Conservation (phyloP, 2,113 vertebrate genomes). For the Syngnathus floridae region DNA sequence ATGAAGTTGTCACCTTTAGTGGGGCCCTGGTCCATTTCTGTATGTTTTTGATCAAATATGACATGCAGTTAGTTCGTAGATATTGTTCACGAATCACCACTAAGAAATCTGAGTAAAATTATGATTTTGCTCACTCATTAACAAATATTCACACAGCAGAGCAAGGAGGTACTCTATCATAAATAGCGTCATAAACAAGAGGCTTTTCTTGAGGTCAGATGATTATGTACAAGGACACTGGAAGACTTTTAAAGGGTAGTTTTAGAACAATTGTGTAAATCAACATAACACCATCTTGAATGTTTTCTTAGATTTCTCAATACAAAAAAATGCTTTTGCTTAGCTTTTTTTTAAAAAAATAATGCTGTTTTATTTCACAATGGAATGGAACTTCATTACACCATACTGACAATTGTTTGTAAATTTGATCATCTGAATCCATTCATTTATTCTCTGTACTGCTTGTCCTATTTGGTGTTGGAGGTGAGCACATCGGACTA, state of each 20-base stretch:
- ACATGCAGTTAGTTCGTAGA: conserved; percentile 8
- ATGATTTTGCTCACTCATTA: not conserved
- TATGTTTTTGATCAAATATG: conserved; percentile 13
- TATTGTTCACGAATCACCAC: not conserved
- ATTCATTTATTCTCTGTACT: no score
- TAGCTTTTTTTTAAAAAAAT: no score
- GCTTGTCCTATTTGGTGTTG: no score
- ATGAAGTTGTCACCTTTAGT: not conserved
- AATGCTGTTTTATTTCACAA: no score
- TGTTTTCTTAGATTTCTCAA: no score
- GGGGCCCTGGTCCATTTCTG: conserved; percentile 11
- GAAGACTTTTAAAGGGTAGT: not conserved
- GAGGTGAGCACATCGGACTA: no score
- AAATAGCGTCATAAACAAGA: not conserved
- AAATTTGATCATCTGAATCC: no score
- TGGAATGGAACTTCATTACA: no score
- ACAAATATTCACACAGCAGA: not conserved
- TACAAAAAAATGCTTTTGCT: no score
- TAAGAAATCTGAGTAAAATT: conserved; percentile 11
- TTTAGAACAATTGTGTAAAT: no score
- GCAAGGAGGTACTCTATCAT: not conserved
- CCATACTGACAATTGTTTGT: no score
- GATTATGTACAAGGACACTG: not conserved
- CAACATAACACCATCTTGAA: no score
- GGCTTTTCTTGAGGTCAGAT: not conserved